Conservation (phyloP, 2,888 invertebrate genomes). For the Diloba caeruleocephala region DNA sequence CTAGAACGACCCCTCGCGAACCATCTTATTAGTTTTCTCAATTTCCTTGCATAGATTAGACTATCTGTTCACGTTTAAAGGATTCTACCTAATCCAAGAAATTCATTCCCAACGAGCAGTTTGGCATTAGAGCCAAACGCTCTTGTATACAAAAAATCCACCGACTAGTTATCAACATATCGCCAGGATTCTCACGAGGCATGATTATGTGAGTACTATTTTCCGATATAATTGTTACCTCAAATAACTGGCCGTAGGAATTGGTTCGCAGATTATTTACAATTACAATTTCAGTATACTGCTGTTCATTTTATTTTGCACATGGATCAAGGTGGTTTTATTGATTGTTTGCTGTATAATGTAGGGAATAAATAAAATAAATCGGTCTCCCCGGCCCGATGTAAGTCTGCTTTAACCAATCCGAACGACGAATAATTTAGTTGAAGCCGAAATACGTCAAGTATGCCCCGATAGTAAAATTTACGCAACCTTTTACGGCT, state of each 20-base stretch:
- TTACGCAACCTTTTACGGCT: conserved; percentile 48
- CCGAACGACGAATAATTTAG: conserved; percentile 43
- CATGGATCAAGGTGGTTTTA: conserved; percentile 9
- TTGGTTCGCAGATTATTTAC: conserved; percentile 1
- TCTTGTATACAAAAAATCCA: too few relatives aligned
- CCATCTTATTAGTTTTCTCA: too few relatives aligned
- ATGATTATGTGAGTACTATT: too few relatives aligned
- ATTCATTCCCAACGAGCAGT: too few relatives aligned
- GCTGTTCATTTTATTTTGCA: conserved; percentile 3
- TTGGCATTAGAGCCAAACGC: too few relatives aligned
- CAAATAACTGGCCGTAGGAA: background rate
- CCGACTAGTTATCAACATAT: too few relatives aligned
- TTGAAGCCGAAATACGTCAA: conserved; percentile 49
- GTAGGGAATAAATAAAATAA: conserved; percentile 47
- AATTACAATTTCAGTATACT: background rate
- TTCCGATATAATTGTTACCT: background rate
- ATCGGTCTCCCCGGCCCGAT: conserved; percentile 32
- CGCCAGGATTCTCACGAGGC: too few relatives aligned
- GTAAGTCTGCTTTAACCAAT: conserved; percentile 38
- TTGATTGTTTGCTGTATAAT: conserved; percentile 39
- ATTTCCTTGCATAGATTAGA: too few relatives aligned
- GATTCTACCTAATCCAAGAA: too few relatives aligned
- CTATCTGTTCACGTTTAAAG: too few relatives aligned
- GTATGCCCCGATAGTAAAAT: conserved; percentile 51
- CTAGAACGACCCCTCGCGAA: too few relatives aligned